These are phyloP conservation scores for Ametastegia equiseti DNA, from an alignment of 2,888 invertebrate genomes.

Conservation along the genomic window DNA sequence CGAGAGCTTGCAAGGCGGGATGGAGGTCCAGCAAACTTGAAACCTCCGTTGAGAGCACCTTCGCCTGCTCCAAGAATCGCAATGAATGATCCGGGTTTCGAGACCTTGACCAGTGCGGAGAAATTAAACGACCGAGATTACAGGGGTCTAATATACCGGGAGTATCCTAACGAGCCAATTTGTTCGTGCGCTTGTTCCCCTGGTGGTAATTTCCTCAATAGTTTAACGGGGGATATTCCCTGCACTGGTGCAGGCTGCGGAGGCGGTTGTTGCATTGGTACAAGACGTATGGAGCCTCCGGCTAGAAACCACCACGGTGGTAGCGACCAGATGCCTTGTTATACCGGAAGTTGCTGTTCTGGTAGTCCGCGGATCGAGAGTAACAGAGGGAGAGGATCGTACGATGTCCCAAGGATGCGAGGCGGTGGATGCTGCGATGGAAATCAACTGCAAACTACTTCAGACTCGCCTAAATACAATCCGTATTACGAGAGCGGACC, in stretches of 20 bases:
- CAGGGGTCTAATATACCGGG: conserved; percentile 62
- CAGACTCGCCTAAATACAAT: background rate
- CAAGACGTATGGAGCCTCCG: conserved; percentile 38
- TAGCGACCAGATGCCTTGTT: conserved; percentile 26
- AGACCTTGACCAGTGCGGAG: conserved; percentile 65
- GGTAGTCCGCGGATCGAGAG: conserved; percentile 13
- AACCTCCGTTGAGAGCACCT: conserved; percentile 56
- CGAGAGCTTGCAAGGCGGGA: conserved; percentile 58
- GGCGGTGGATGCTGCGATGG: conserved; percentile 59
- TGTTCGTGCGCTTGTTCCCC: conserved; percentile 59
- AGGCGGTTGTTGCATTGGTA: conserved; percentile 52
- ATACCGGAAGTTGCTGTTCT: conserved; percentile 42
- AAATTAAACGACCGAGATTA: conserved; percentile 67
- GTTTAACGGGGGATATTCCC: conserved; percentile 49
- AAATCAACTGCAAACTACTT: background rate
- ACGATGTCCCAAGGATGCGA: conserved; percentile 56
- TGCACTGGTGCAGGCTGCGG: conserved; percentile 51
- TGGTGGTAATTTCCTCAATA: conserved; percentile 32
- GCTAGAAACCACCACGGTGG: conserved; percentile 38
- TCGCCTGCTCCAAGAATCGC: conserved; percentile 56
- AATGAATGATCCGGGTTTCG: conserved; percentile 62
- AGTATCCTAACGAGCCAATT: conserved; percentile 65
- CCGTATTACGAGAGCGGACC: conserved; percentile 8
- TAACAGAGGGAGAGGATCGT: conserved; percentile 3
- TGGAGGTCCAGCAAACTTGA: conserved; percentile 53